phyloP scores from a whole-genome alignment of 2,888 invertebrate species.

The Quadroppia sp. region DNA sequence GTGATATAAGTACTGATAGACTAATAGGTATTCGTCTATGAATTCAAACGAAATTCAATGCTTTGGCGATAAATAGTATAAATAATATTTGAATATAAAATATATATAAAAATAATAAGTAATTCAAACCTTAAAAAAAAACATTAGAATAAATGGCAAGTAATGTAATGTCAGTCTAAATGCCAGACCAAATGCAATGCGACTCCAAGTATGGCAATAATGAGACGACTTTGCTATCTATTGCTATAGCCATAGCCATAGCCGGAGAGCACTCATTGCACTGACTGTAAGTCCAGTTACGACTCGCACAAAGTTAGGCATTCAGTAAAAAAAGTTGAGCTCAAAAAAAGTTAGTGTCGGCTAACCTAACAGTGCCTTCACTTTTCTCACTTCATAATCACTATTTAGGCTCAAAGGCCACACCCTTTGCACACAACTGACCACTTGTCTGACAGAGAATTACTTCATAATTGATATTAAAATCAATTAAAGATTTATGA shows the following conservation, averaged over 20 bases:
- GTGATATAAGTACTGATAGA: neutral
- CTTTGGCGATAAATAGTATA: slow-evolving; percentile 1
- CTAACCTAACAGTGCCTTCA: slow-evolving; percentile 13
- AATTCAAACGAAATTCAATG: neutral
- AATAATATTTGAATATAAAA: slow-evolving; percentile 1
- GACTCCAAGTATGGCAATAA: slow-evolving; percentile 34
- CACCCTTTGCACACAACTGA: slow-evolving; percentile 6
- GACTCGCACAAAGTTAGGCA: neutral
- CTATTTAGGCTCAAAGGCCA: neutral
- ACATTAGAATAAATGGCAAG: neutral
- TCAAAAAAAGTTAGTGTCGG: slow-evolving; percentile 10
- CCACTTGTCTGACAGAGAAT: neutral
- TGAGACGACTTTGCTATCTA: slow-evolving; percentile 28
- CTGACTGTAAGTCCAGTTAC: slow-evolving; percentile 28
- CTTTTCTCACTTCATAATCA: neutral
- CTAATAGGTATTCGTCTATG: neutral
- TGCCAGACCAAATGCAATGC: slow-evolving; percentile 26
- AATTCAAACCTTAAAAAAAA: slow-evolving; percentile 3
- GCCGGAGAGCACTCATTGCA: neutral
- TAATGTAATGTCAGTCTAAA: slow-evolving; percentile 13
- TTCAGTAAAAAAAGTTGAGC: neutral
- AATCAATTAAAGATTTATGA: no score
- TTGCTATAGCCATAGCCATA: neutral
- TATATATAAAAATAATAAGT: neutral
- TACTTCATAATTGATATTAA: no score